phyloP scores from a whole-genome alignment of 1,140 invertebrate species.

The Drosophila tropicalis region DNA sequence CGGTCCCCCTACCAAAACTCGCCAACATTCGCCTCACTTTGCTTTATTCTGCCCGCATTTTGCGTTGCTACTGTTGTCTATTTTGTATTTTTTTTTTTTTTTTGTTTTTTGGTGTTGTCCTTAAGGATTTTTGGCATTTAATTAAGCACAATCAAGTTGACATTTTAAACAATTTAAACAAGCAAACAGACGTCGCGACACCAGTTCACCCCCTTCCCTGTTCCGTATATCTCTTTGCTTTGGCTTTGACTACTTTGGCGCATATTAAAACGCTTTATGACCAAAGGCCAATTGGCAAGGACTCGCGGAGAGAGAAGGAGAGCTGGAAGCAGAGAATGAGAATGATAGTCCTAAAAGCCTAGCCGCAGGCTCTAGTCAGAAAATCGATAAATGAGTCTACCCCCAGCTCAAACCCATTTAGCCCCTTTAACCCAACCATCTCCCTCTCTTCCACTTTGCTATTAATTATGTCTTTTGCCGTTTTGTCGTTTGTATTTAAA shows the following conservation, averaged over 20 bases:
- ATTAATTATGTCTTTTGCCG: slow-evolving; percentile 81
- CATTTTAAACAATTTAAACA: slow-evolving; percentile 82
- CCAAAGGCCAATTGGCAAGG: slow-evolving; percentile 68
- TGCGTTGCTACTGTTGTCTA: slow-evolving; percentile 1
- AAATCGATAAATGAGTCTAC: slow-evolving; percentile 64
- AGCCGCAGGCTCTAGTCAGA: slow-evolving; percentile 28
- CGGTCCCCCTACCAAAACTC: background rate
- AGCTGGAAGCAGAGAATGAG: background rate
- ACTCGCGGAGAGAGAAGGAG: slow-evolving; percentile 26
- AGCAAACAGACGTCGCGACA: slow-evolving; percentile 57
- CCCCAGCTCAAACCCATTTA: slow-evolving; percentile 13
- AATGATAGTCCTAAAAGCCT: slow-evolving; percentile 27
- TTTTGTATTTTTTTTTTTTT: slow-evolving; percentile 2
- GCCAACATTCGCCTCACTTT: background rate
- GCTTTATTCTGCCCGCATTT: background rate
- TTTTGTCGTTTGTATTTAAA: slow-evolving; percentile 74
- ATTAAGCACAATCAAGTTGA: slow-evolving; percentile 80
- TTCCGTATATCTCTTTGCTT: background rate
- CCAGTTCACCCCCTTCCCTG: slow-evolving; percentile 7
- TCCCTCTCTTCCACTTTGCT: slow-evolving; percentile 30
- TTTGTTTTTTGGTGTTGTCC: slow-evolving; percentile 44
- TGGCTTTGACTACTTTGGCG: slow-evolving; percentile 56
- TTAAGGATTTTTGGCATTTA: slow-evolving; percentile 78
- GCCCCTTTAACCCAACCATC: background rate
- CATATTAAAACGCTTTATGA: slow-evolving; percentile 79